Percentiles rank a stretch among this genome's conserved stretches.
These are phyloP conservation scores for Alligator sinensis DNA, from an alignment of 2,113 vertebrate genomes.

Conservation along the genomic window DNA sequence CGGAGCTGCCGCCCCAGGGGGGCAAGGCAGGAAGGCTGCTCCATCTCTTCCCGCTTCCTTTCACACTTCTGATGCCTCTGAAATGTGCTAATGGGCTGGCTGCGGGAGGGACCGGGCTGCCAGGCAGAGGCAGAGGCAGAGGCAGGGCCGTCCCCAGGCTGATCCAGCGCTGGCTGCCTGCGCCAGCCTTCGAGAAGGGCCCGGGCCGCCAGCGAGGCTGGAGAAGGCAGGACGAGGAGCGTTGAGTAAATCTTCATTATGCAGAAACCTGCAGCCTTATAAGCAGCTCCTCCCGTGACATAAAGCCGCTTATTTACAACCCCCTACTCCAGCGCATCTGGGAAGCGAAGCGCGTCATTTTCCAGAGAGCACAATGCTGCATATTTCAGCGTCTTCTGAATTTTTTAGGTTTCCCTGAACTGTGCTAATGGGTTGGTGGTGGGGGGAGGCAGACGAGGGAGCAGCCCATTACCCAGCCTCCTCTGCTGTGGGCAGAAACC, in stretches of 20 bases:
- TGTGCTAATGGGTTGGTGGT: conserved; percentile 66
- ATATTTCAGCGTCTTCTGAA: conserved; percentile 61
- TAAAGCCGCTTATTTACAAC: conserved; percentile 50
- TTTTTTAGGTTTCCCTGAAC: conserved; percentile 67
- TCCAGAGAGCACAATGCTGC: conserved; percentile 55
- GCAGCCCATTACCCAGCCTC: conserved; percentile 63
- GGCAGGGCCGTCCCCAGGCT: background rate
- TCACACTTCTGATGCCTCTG: background rate
- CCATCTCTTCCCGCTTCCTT: background rate
- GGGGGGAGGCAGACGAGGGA: background rate
- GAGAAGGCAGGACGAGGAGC: fast-evolving
- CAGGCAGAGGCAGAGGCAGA: background rate
- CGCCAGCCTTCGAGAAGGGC: too few species aligned
- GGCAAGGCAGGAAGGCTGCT: background rate
- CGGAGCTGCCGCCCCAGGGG: background rate
- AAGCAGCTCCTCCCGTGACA: conserved; percentile 36
- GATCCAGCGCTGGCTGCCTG: too few species aligned
- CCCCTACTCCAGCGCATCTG: conserved; percentile 50
- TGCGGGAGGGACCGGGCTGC: background rate
- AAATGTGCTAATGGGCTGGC: fast-evolving
- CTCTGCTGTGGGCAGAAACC: conserved; percentile 41
- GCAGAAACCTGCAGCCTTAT: background rate
- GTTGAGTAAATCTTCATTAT: background rate
- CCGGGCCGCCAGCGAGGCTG: too few species aligned
- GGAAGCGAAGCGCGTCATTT: conserved; percentile 56